Evolutionary conservation across 2,113 vertebrate species (phyloP).

Genomic region (Xiphorhynchus elegans): DNA sequence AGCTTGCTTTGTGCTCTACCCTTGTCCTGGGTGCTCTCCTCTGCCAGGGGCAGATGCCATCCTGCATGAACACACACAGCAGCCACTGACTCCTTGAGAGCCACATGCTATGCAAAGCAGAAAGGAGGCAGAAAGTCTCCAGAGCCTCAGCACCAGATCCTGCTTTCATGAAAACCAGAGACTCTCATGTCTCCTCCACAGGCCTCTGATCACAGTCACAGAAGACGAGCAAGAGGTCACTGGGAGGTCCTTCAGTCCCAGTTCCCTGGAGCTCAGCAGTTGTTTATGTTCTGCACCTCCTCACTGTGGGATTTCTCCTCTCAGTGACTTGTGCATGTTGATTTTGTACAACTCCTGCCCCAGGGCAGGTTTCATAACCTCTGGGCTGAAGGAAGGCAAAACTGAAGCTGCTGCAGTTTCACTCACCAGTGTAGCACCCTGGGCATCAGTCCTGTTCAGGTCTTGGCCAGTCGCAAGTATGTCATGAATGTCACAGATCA

Average conservation of each 20-base stretch:
- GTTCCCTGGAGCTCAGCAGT: neutral
- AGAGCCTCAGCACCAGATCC: neutral
- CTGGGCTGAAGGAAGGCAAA: neutral
- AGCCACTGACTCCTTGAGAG: neutral
- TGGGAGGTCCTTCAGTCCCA: neutral
- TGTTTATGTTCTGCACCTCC: neutral
- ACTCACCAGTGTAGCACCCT: constrained; percentile 93
- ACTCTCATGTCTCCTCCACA: neutral
- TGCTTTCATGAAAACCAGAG: neutral
- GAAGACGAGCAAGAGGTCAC: neutral
- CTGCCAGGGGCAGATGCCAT: neutral
- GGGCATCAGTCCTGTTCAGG: constrained; percentile 88
- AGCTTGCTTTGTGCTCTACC: neutral
- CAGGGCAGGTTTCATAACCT: neutral
- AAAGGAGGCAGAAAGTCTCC: neutral
- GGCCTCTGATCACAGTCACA: neutral
- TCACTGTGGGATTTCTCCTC: neutral
- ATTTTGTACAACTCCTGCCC: neutral
- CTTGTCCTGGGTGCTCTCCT: neutral
- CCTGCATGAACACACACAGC: neutral
- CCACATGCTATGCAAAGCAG: neutral
- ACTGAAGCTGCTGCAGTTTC: neutral
- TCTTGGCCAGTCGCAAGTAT: constrained; percentile 85
- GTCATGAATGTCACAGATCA: constrained; percentile 90
- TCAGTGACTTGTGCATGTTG: neutral